A percentile compares a stretch with the other conserved stretches of the same genome.
phyloP scores from a whole-genome alignment of 2,113 vertebrate genomes.

The Rhinolophus sinicus region DNA sequence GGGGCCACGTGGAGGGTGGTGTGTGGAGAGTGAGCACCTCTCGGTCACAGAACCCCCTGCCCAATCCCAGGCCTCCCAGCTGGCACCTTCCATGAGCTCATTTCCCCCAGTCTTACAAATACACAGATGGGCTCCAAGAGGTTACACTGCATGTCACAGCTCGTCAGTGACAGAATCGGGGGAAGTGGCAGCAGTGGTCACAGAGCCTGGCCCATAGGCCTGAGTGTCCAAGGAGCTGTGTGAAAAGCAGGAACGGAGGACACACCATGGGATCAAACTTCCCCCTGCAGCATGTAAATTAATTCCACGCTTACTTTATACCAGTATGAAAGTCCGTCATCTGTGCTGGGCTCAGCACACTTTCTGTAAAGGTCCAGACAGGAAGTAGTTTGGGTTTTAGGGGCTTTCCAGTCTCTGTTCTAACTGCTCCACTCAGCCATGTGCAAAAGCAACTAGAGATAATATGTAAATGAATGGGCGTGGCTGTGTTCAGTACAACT shows the following conservation, averaged over 20 bases:
- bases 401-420: neutral
- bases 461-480: neutral
- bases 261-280: neutral
- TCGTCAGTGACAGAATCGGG: no score
- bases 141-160: neutral
- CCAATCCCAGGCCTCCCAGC: rapidly evolving
- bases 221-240: no score
- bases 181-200: no score
- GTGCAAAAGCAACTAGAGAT: neutral
- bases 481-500: neutral
- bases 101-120: neutral
- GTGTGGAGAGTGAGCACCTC: neutral
- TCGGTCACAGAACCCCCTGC: neutral
- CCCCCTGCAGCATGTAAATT: neutral
- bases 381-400: neutral
- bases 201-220: no score
- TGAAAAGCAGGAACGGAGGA: neutral
- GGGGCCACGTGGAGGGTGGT: neutral
- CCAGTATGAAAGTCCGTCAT: neutral
- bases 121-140: neutral
- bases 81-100: neutral
- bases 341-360: neutral
- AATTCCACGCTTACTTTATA: neutral
- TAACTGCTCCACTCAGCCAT: neutral
- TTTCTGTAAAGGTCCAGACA: neutral